Base-by-base conservation (phyloP, 2,888 invertebrate species). In the Morinoia aosen region DNA sequence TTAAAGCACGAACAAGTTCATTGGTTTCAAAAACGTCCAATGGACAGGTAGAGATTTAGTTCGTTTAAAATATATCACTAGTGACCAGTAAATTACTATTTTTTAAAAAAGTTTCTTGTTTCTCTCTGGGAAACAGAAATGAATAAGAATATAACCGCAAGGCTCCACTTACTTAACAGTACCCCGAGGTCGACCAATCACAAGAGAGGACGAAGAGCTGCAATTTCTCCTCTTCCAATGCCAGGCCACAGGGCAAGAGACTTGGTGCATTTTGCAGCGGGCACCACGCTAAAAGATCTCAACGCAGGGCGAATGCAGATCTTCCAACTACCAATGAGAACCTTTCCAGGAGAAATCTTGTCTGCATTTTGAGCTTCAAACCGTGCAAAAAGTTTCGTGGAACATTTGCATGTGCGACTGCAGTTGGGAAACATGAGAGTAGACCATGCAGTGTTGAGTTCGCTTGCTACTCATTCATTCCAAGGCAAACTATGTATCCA, bases 251-350 rank as follows among this genome's bases (percentile, higher is more conserved):
- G 11, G 8, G 40, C 90, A 12, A 39, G 39, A 90, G 40, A 48
- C 40, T 90, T 90, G 90, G 90, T 90, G 90, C 90, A 90, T 90
- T 90, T 40, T 5, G 90, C 76, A 90, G 39, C 39, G 48, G 8
- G 90, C 10, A 90, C 19, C 39, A 39, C 0, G 48, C 12, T 8
- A 40, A 90, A 90, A 39, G 90, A 90, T 90, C 48, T 90, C 19
- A 40, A 90, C 25, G 39, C 33, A 33, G 39, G 40, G 40, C 14
- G 90, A 90, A 90, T 90, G 90, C 48, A 90, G 40, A 90, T 90
- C 90, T 90, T 39, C 48, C 90, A 90, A 90, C 90, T 39, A 90
- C 90, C 90, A 90, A 90, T 90, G 48, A 90, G 40, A 39, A 16
- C 39, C 39, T 10, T 48, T 19, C 19, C 48, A 8, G 40, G 14